Evolutionary conservation across 2,797 vertebrate species (phyloP).

Genomic region (Tokudaia tokunoshimensis): DNA sequence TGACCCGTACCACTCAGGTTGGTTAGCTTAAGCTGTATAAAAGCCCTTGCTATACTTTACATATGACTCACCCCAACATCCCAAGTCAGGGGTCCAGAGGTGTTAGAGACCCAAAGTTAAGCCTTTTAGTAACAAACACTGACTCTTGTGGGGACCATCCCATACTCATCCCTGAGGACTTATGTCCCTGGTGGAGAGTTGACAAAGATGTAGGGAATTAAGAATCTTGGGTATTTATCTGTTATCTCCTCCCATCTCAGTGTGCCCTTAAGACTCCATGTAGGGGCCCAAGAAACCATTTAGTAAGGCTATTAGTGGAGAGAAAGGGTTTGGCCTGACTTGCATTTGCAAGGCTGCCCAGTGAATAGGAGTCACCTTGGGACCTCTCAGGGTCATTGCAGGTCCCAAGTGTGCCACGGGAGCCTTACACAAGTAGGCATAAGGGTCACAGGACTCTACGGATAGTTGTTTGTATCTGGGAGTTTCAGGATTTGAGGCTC

Average conservation of each 20-base stretch:
- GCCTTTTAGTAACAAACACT: background rate
- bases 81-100: background rate
- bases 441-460: constrained; percentile 40
- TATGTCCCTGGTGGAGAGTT: background rate
- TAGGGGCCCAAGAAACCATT: background rate
- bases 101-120: background rate
- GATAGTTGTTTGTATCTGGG: constrained; percentile 38
- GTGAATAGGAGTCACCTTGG: background rate
- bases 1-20: background rate
- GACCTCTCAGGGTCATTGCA: background rate
- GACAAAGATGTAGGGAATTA: background rate
- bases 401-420: background rate
- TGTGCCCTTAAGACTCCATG: constrained; percentile 9
- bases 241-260: background rate
- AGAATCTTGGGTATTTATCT: background rate
- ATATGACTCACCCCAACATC: background rate
- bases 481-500: constrained; percentile 32
- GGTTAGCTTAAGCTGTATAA: background rate
- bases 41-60: background rate
- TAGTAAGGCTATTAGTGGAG: background rate
- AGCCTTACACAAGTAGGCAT: constrained; percentile 45
- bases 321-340: background rate
- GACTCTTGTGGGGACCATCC: background rate
- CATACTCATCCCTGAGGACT: background rate
- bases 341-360: background rate